A percentile compares a stretch with the other conserved stretches of the same genome.
These are phyloP conservation scores for Notolepis coatsorum DNA, from an alignment of 2,797 vertebrate species.

Conservation along the genomic window DNA sequence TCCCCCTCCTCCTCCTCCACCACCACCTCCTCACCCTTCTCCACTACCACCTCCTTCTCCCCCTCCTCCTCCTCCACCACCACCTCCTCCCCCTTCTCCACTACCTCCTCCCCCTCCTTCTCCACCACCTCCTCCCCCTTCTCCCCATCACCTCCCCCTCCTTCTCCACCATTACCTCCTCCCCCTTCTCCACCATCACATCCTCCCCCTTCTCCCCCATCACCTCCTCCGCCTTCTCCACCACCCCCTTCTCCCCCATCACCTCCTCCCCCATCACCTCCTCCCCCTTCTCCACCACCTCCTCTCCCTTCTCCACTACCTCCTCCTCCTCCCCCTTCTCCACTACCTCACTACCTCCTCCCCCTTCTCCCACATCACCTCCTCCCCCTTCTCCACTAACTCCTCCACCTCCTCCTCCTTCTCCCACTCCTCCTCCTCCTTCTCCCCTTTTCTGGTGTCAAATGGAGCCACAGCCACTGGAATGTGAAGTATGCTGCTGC, in stretches of 20 bases:
- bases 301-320: conserved; percentile 13
- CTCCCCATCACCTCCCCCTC: conserved; percentile 18
- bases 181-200: conserved; percentile 8
- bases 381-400: conserved; percentile 10
- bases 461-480: conserved; percentile 58
- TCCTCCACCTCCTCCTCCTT: conserved; percentile 16
- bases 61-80: conserved; percentile 12
- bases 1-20: too few relatives aligned
- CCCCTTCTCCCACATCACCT: neutral
- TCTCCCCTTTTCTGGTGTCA: conserved; percentile 29
- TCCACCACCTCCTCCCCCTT: conserved; percentile 17
- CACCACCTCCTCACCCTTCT: too few relatives aligned
- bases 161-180: conserved; percentile 3
- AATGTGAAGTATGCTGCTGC: conserved; percentile 64
- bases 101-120: conserved; percentile 15
- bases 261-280: too few relatives aligned
- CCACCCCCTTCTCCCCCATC: too few relatives aligned
- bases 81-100: too few relatives aligned
- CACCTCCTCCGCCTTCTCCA: too few relatives aligned
- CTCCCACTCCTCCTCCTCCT: conserved; percentile 8
- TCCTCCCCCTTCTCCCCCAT: conserved; percentile 9
- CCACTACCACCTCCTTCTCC: too few relatives aligned
- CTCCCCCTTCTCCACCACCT: conserved; percentile 12
- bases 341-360: too few relatives aligned
- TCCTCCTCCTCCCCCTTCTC: conserved; percentile 5